A percentile compares a stretch with the other conserved stretches of the same genome.
Conservation (phyloP, 2,797 vertebrate genomes). For the Sebastes umbrosus region DNA sequence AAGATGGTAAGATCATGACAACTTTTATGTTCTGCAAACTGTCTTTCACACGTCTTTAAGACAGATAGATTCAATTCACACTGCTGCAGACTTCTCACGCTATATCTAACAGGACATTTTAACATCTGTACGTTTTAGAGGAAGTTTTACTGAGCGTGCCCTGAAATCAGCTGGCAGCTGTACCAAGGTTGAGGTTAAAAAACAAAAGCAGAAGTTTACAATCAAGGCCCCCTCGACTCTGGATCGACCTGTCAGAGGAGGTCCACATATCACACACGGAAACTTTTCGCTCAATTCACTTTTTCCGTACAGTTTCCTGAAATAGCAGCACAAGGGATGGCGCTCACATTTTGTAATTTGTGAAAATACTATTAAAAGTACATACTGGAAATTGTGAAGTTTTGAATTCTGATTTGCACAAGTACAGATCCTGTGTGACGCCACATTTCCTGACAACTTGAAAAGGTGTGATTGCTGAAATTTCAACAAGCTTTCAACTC, state of each 20-base stretch:
- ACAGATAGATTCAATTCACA: not conserved
- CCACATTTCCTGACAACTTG: not conserved
- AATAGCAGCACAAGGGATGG: not conserved
- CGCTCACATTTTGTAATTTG: not conserved
- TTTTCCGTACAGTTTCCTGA: not conserved
- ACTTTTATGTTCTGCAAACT: not conserved
- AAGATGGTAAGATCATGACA: not conserved
- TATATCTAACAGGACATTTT: not conserved
- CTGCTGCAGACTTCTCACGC: not conserved
- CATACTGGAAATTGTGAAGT: not conserved
- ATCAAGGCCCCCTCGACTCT: not conserved
- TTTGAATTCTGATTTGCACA: not conserved
- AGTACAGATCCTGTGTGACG: not conserved
- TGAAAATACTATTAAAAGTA: not conserved
- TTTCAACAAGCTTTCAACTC: not conserved
- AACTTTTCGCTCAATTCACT: not conserved
- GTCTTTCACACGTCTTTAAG: not conserved
- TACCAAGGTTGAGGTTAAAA: not conserved
- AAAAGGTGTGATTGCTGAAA: not conserved
- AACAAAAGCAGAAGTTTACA: constrained; percentile 3
- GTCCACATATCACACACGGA: not conserved
- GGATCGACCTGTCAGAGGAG: not conserved
- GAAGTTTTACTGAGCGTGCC: not conserved
- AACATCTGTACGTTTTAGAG: not conserved
- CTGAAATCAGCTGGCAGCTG: no score